Base-by-base conservation (phyloP, 1,140 invertebrate genomes). In the Venustaconcha ellipsiformis region DNA sequence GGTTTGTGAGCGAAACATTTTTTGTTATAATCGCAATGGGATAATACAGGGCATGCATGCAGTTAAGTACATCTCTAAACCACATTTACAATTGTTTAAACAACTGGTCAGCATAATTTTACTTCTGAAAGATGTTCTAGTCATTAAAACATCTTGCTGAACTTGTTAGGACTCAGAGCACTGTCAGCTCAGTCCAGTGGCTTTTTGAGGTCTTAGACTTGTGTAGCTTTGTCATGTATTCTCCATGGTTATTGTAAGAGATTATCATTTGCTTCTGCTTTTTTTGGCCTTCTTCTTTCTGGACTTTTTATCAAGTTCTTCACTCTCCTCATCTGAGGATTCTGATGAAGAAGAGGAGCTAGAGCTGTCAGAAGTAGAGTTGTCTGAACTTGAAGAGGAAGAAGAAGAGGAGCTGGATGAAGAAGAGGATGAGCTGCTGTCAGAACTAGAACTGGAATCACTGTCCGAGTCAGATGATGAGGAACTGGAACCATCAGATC, bases 361-460 rank as follows among this genome's bases (percentile, higher is more conserved):
- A 20, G 23, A 30, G 2, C 55, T 20, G 58, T 18, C 18, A 23
- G 74, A 76, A 8, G 78, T 75, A 5, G 78, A 79, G n/a, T 69
- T 75, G 13, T 64, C 67, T 11, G 77, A 78, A 20, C 57, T 60
- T 68, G 80, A 81, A 57, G 77, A 79, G 30, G 71, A 74, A 12
- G 71, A 71, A 1, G 74, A 77, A 64, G 77, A 79, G 18, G 62
- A 65, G 17, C 70, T 70, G 37, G 67, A 66, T 67, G 77, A 78
- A 17, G 77, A 78, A 15, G 77, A 75, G 2, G 70, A 73, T 48
- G 66, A 65, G 23, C 30, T 57, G 23, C 60, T 74, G 14, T 78
- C 77, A 57, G 64, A 65, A 68, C 75, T 73, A 63, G 67, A 70
- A 65, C 68, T 71, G 12, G 68, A 78, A 56, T 48, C 59, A 64